Base-by-base conservation (phyloP, 2,113 vertebrate genomes). In the rabbit (Oryctolagus cuniculus) region DNA sequence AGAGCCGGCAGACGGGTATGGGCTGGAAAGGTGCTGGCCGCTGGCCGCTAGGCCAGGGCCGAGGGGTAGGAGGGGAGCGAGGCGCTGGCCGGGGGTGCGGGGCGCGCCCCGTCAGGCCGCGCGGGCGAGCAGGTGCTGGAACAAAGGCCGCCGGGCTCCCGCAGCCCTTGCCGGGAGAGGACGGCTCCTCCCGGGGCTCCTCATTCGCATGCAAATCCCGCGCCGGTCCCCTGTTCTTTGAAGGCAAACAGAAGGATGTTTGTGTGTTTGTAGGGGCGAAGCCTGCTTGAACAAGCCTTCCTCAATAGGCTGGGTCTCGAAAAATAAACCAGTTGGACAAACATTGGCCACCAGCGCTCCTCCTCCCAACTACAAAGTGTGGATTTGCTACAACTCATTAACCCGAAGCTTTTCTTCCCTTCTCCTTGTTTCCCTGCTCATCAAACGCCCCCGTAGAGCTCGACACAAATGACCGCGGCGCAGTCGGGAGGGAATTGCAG, bases 371-470 rank as follows among this genome's bases (percentile, higher is more conserved):
- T 96, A 97, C 97, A 97, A 98, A 98, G 96, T 97, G 98, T 95
- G 96, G 98, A 97, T 98, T 97, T 98, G 96, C 94, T 96, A 96
- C 95, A 96, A 97, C 96, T 98, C 98, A 98, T 98, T 98, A 98
- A 98, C 98, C 98, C 96, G 63, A 97, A 94, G 98, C 92, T 95
- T 97, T 97, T 95, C 96, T 97, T 95, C 79, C 87, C 91, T 82
- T 90, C 77, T 90, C 51, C 95, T 96, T 95, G 97, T 97, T 94
- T 95, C 95, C 89, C 87, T 73, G 85, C 97, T 96, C 97, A 97
- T 96, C 97, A 97, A 97, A 89, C 96, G 95, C 97, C 96, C 97
- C 97, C 27, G 75, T 93, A 78, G 98, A 97, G 95, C 94, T 85
- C 90, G 91, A 97, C 95, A 97, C 93, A 96, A 98, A 98, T 97